Conservation (phyloP, 2,113 vertebrate species). For the Eidolon helvum region DNA sequence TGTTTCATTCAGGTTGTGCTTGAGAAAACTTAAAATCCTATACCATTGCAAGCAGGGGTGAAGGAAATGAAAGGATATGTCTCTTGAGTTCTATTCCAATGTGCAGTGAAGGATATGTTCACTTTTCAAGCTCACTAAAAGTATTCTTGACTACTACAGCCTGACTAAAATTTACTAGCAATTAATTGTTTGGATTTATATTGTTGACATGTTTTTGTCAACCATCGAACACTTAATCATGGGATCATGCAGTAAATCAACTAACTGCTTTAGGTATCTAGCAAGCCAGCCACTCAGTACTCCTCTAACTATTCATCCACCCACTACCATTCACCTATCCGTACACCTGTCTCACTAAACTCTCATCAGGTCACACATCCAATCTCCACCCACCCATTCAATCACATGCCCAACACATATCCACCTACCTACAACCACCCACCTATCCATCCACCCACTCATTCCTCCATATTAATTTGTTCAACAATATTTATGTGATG, state of each 20-base stretch:
- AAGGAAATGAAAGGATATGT: background rate
- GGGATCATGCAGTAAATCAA: background rate
- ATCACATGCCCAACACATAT: background rate
- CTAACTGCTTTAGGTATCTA: background rate
- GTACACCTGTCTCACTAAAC: background rate
- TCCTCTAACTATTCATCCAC: background rate
- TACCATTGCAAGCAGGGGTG: background rate
- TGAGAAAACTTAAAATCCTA: background rate
- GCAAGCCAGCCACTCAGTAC: background rate
- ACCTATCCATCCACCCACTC: background rate
- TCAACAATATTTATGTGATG: background rate
- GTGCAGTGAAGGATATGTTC: background rate
- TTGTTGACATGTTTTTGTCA: background rate
- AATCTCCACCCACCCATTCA: background rate
- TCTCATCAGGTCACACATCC: background rate
- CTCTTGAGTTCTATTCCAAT: background rate
- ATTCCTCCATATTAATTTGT: background rate
- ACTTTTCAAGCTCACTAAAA: background rate
- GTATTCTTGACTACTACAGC: background rate
- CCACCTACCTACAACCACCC: background rate
- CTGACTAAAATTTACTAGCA: background rate
- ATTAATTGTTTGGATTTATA: background rate
- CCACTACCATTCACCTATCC: background rate
- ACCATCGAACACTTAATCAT: background rate
- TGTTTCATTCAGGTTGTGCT: background rate